Evolutionary conservation across 2,888 invertebrate species (phyloP), one percentile per base, ranked within the genome.

Genomic region (Griposia aprilina): DNA sequence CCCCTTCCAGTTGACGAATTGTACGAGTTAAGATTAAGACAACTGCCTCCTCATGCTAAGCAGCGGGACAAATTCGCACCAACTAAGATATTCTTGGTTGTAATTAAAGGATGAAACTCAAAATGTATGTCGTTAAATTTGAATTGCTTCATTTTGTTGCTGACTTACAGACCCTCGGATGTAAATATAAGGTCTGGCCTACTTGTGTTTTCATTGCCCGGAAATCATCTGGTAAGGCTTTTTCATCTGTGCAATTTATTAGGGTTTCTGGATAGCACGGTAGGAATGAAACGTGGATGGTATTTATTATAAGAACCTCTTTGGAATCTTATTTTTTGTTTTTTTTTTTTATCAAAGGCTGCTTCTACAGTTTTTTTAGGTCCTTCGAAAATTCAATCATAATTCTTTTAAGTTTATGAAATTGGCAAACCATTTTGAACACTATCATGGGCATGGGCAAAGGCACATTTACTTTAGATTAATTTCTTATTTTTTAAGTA

Each of bases 1-100:
- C 88, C 87, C 87, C 87, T 88, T 89, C 83, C 84, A 86, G 90
- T 91, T 93, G 93, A 93, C 90, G 93, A 90, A 93, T 93, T 91
- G 91, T 90, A 86, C 78, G 85, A 90, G 87, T 91, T 90, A 87
- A 93, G 93, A 93, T 93, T 93, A 92, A 91, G 92, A 91, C 91
- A 91, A 92, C 90, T 86, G 90, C 88, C 87, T 87, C 84, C 90
- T 91, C 84, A 85, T 82, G 90, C 87, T 90, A 90, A 90, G 88
- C 77, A 88, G 86, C 80, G 88, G 85, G 90, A 92, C 88, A 90
- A 90, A 91, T 92, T 90, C 84, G 81, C 87, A 89, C 87, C 82
- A 86, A 85, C 81, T 83, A 86, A 88, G 84, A 83, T 87, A 87
- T 88, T 89, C 88, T 86, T 81, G 86, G 77, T 84, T 80, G 87